Evolutionary conservation across 2,797 vertebrate species (phyloP).

Genomic region (Amphiprion clarkii): DNA sequence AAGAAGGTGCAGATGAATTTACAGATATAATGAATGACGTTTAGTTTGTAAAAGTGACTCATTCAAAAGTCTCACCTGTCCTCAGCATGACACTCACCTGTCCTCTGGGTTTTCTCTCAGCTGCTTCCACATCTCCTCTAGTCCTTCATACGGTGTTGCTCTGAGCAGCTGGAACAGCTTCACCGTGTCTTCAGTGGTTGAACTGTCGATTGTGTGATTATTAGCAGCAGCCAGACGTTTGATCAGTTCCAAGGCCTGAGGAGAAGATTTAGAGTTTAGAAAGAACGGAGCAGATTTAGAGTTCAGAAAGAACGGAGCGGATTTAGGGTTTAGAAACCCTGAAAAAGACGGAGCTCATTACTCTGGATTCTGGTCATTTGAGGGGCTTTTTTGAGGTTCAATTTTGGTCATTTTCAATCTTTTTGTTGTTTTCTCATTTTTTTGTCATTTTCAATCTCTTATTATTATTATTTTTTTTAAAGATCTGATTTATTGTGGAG

Average conservation of each 20-base stretch:
- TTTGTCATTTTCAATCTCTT: no score
- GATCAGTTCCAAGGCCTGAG: slow-evolving; percentile 85
- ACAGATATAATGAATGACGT: no score
- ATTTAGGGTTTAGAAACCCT: background rate
- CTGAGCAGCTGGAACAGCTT: slow-evolving; percentile 87
- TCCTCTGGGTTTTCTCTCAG: slow-evolving; percentile 76
- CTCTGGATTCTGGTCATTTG: no score
- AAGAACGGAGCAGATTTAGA: background rate
- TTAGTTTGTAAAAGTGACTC: no score
- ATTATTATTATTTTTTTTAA: no score
- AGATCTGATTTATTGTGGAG: no score
- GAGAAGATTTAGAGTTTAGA: background rate
- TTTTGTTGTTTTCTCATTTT: no score
- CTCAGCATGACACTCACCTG: slow-evolving; percentile 55
- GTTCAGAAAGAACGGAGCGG: background rate
- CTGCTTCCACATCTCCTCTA: slow-evolving; percentile 86
- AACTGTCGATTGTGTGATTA: slow-evolving; percentile 78
- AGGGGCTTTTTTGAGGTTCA: no score
- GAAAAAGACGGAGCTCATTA: background rate
- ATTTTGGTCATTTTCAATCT: no score
- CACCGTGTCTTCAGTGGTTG: slow-evolving; percentile 81
- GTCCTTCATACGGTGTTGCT: slow-evolving; percentile 65
- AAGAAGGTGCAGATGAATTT: no score
- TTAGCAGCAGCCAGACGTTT: slow-evolving; percentile 84
- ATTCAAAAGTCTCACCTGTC: no score